These are phyloP conservation scores for Gallinago media DNA, from an alignment of 2,113 vertebrate species.

Conservation along the genomic window DNA sequence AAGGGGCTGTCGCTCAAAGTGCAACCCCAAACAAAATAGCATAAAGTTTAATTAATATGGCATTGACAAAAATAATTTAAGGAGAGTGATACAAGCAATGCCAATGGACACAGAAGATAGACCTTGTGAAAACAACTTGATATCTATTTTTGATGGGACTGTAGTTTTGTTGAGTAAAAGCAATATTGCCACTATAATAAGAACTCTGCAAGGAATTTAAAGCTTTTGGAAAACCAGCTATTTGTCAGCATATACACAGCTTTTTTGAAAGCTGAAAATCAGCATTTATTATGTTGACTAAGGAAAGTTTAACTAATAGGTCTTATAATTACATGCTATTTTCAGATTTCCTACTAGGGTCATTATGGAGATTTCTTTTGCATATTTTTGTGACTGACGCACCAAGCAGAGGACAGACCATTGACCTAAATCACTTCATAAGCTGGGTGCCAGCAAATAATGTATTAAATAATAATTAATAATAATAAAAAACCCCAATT, in stretches of 20 bases:
- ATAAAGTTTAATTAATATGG: neutral
- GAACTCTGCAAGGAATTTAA: neutral
- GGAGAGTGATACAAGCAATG: neutral
- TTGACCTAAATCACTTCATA: neutral
- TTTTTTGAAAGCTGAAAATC: neutral
- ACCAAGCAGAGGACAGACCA: neutral
- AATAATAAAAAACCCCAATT: neutral
- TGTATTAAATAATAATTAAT: too few relatives aligned
- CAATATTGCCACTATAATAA: neutral
- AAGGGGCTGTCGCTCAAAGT: neutral
- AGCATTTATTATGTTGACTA: neutral
- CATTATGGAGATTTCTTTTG: neutral
- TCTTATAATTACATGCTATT: neutral
- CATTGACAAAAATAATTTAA: slow-evolving; percentile 1
- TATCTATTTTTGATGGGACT: neutral
- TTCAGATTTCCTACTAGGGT: neutral
- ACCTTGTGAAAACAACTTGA: neutral
- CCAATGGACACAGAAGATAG: neutral
- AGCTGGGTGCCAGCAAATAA: neutral
- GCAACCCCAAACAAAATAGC: neutral
- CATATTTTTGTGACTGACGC: neutral
- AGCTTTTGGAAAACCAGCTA: neutral
- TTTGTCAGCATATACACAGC: neutral
- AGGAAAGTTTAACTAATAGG: neutral
- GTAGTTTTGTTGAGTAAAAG: neutral